These are phyloP conservation scores for Ailurus styani DNA, from an alignment of 2,113 vertebrate species.

Conservation along the genomic window DNA sequence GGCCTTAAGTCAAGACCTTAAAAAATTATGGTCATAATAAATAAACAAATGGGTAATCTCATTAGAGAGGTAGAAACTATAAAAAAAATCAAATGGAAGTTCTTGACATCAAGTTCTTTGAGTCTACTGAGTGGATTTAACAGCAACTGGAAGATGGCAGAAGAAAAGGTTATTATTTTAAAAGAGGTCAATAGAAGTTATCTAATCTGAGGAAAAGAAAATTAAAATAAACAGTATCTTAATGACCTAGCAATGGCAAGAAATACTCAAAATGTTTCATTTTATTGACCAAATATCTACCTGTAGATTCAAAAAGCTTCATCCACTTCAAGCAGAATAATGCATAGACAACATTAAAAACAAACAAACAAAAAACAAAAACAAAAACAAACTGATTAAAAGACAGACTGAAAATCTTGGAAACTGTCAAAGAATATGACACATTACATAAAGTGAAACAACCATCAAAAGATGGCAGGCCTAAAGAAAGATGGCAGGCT, in stretches of 20 bases:
- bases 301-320: not conserved
- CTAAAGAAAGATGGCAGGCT: not conserved
- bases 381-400: not conserved
- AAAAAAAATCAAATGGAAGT: not conserved
- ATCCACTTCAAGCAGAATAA: not conserved
- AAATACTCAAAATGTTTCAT: not conserved
- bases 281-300: not conserved
- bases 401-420: not conserved
- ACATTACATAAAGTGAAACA: not conserved
- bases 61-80: not conserved
- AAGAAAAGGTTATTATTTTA: not conserved
- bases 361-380: not conserved
- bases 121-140: not conserved
- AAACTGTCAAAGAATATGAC: not conserved
- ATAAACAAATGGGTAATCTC: not conserved
- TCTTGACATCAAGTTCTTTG: not conserved
- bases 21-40: not conserved
- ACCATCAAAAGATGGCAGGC: not conserved
- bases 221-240: not conserved
- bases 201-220: not conserved
- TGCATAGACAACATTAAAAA: not conserved
- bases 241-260: not conserved
- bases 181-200: not conserved
- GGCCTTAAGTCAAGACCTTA: not conserved
- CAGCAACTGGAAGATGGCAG: not conserved